Conservation (phyloP, 2,113 vertebrate species). For the Cavia porcellus region DNA sequence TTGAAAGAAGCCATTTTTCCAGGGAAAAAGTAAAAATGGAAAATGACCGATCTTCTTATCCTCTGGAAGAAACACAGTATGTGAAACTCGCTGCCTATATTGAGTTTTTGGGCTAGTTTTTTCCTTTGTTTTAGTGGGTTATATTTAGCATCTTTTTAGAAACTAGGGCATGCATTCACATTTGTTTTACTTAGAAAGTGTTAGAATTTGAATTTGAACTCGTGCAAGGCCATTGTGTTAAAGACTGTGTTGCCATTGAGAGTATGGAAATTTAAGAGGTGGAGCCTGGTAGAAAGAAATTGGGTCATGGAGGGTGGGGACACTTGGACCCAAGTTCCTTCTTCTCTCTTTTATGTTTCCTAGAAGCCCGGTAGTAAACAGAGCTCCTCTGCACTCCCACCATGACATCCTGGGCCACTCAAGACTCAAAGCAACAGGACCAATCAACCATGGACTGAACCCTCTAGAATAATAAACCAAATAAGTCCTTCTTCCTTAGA, state of each 20-base stretch:
- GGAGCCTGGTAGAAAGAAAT: neutral
- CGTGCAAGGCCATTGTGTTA: neutral
- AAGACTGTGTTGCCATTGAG: neutral
- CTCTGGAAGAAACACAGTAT: too few relatives aligned
- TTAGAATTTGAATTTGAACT: neutral
- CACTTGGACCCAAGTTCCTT: neutral
- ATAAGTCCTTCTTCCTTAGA: neutral
- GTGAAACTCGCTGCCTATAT: neutral
- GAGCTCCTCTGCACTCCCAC: neutral
- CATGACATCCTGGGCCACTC: neutral
- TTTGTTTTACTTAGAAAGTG: conserved; percentile 30
- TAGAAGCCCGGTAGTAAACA: neutral
- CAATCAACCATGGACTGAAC: neutral
- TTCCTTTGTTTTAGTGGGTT: neutral
- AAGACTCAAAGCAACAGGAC: neutral
- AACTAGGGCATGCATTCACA: neutral
- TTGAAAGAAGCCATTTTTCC: neutral
- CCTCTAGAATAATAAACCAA: neutral
- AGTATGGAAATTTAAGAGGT: neutral
- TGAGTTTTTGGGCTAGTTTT: conserved; percentile 10
- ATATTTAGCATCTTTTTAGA: neutral
- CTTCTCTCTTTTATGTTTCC: neutral
- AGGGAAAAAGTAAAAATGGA: neutral
- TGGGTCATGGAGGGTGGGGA: too few relatives aligned
- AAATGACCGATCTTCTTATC: neutral